These are phyloP conservation scores for Ooceraea biroi DNA, from an alignment of 1,140 invertebrate genomes.

Conservation along the genomic window DNA sequence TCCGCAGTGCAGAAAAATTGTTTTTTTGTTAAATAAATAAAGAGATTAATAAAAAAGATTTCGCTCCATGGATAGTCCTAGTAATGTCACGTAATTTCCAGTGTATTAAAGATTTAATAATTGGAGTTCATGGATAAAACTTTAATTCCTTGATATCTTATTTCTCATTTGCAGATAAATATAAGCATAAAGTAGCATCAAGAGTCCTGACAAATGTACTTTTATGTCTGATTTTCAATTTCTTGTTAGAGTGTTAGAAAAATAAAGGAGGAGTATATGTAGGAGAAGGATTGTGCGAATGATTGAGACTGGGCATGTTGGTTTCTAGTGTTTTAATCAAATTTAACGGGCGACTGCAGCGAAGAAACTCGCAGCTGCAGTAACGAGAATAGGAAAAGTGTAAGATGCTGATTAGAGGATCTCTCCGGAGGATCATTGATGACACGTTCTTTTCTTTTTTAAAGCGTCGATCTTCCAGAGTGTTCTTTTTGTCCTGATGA, in stretches of 20 bases:
- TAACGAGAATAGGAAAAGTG: conserved; percentile 72
- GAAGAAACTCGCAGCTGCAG: conserved; percentile 62
- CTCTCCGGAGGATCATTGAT: conserved; percentile 34
- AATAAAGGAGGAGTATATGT: conserved; percentile 36
- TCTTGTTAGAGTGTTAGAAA: background rate
- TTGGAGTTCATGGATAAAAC: too few species aligned
- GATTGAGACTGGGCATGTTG: conserved; percentile 38
- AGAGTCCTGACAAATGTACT: background rate
- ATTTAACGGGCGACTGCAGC: conserved; percentile 72
- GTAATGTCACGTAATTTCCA: too few species aligned
- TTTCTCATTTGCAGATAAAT: too few species aligned
- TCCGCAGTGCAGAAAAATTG: background rate
- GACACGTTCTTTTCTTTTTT: conserved; percentile 18
- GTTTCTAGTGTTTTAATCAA: conserved; percentile 76
- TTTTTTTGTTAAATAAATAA: too few species aligned
- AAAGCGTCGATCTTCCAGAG: conserved; percentile 14
- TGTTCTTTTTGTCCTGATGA: conserved; percentile 66
- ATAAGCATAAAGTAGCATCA: too few species aligned
- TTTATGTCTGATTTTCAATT: background rate
- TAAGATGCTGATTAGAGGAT: conserved; percentile 63
- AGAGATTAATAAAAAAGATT: too few species aligned
- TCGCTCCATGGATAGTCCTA: too few species aligned
- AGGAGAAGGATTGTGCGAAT: conserved; percentile 31
- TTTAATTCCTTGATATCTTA: too few species aligned
- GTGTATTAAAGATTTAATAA: too few species aligned